These are phyloP conservation scores for Eidolon dupreanum DNA, from an alignment of 2,797 vertebrate genomes.

Conservation along the genomic window DNA sequence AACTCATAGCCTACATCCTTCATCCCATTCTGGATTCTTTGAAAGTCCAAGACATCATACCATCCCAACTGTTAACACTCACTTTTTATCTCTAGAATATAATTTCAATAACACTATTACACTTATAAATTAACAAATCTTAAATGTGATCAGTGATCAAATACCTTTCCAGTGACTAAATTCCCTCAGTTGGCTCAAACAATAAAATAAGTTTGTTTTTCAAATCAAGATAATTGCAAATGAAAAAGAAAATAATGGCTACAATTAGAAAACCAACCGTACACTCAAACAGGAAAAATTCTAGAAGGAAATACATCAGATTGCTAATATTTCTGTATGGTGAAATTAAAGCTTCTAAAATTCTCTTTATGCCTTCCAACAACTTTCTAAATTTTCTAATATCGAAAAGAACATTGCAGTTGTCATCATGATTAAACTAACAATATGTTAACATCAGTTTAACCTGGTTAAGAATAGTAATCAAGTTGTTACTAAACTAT, in stretches of 20 bases:
- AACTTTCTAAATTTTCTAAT: neutral
- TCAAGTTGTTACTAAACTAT: neutral
- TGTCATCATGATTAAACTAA: neutral
- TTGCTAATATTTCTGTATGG: neutral
- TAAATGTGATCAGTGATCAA: neutral
- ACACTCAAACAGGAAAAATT: neutral
- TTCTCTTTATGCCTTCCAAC: neutral
- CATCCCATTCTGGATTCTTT: neutral
- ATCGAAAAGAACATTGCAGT: neutral
- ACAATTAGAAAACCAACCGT: neutral
- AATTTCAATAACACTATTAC: neutral
- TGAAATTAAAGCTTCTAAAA: conserved; percentile 5
- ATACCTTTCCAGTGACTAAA: neutral
- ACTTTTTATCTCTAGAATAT: neutral
- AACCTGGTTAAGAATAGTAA: neutral
- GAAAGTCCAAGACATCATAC: neutral
- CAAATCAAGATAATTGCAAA: neutral
- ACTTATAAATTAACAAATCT: neutral
- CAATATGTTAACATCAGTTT: neutral
- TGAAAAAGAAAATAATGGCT: neutral
- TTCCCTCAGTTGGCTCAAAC: neutral
- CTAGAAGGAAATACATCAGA: neutral
- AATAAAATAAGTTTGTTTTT: neutral
- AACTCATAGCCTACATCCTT: neutral
- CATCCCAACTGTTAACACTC: neutral